Conservation (phyloP, 92 coral and sea anemone species). For the Epizoanthus fatuus region DNA sequence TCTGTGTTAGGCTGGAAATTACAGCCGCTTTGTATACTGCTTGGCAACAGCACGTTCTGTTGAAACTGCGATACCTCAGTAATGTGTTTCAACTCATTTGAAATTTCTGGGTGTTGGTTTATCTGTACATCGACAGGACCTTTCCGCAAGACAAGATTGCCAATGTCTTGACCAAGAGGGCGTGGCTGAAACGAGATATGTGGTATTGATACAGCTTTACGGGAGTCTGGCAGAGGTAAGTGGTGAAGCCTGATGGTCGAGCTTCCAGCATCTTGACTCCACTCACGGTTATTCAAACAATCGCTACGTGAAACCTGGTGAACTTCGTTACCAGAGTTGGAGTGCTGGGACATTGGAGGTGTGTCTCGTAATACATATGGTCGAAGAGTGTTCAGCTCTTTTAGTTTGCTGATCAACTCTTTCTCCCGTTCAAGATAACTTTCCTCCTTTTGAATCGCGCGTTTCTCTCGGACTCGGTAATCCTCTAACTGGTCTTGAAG, state of each 20-base stretch:
- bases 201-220: background rate
- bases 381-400: slow-evolving; percentile 64
- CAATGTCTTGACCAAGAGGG: background rate
- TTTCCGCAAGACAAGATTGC: no score
- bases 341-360: slow-evolving; percentile 64
- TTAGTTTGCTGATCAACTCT: slow-evolving; percentile 66
- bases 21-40: background rate
- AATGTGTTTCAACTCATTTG: background rate
- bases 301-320: slow-evolving; percentile 10
- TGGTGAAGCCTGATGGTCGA: slow-evolving; percentile 24
- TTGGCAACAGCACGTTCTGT: background rate
- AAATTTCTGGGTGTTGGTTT: slow-evolving; percentile 4
- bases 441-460: slow-evolving; percentile 70
- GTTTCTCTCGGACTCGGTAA: slow-evolving; percentile 64
- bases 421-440: slow-evolving; percentile 80
- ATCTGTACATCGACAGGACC: slow-evolving; percentile 1
- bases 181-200: background rate
- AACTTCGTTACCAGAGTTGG: slow-evolving; percentile 21
- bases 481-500: slow-evolving; percentile 78
- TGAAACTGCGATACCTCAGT: slow-evolving; percentile 6
- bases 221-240: background rate
- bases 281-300: background rate
- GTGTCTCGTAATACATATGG: slow-evolving; percentile 57
- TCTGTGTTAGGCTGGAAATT: slow-evolving; percentile 1
- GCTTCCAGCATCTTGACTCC: background rate